Evolutionary conservation across 2,797 vertebrate genomes (phyloP).

Genomic region (Sebastes alutus): DNA sequence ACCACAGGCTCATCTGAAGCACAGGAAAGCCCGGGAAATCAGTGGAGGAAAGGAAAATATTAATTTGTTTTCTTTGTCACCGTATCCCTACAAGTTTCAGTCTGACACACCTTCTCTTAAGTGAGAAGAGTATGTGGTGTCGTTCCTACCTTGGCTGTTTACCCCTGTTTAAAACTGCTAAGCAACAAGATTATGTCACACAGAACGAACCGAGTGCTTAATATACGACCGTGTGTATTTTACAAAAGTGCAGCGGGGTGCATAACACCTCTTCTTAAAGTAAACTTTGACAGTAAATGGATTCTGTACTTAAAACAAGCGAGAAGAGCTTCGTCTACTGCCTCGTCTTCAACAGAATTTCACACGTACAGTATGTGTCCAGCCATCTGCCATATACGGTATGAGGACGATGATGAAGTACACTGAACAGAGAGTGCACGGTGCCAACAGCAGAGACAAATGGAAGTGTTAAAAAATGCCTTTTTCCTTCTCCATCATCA

Average conservation of each 20-base stretch:
- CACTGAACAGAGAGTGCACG: neutral
- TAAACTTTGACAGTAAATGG: neutral
- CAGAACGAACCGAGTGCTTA: neutral
- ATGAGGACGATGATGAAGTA: neutral
- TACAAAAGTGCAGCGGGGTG: slow-evolving; percentile 12
- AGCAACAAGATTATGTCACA: slow-evolving; percentile 74
- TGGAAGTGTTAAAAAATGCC: neutral
- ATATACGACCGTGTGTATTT: slow-evolving; percentile 36
- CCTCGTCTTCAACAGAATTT: neutral
- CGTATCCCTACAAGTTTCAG: slow-evolving; percentile 30
- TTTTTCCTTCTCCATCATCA: neutral
- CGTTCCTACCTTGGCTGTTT: slow-evolving; percentile 57
- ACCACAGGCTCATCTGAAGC: slow-evolving; percentile 45
- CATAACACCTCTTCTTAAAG: neutral
- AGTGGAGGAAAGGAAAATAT: slow-evolving; percentile 36
- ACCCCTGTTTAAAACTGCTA: slow-evolving; percentile 73
- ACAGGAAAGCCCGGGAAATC: slow-evolving; percentile 48
- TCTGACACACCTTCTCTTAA: slow-evolving; percentile 39
- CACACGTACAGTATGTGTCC: neutral
- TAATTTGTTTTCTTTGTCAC: slow-evolving; percentile 57
- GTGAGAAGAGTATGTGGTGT: slow-evolving; percentile 7
- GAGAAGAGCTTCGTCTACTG: neutral
- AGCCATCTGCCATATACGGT: neutral
- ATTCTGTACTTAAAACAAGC: neutral
- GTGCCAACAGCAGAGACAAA: neutral